Conservation (phyloP, 1,140 invertebrate species). For the Ladona fulva region DNA sequence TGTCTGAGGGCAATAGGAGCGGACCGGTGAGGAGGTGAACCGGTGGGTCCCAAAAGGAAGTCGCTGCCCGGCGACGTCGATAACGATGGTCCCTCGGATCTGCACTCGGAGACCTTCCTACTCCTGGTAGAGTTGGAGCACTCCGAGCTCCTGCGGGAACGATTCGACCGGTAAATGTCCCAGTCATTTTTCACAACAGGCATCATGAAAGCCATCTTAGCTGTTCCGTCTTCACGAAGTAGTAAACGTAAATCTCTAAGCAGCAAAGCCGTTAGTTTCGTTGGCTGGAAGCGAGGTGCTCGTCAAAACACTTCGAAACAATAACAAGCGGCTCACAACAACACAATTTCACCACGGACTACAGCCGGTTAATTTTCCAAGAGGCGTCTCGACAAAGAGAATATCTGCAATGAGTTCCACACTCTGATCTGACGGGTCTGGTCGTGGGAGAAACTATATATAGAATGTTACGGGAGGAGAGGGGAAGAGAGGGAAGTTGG, state of each 20-base stretch:
- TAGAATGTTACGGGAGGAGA: background rate
- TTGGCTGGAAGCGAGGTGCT: too few relatives aligned
- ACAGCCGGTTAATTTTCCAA: too few relatives aligned
- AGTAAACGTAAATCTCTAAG: too few relatives aligned
- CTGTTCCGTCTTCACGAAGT: conserved; percentile 13
- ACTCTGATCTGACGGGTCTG: background rate
- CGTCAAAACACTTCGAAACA: too few relatives aligned
- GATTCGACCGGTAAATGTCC: conserved; percentile 79
- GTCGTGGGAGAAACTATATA: background rate
- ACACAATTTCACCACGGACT: too few relatives aligned
- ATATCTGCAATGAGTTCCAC: background rate
- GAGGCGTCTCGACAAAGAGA: background rate
- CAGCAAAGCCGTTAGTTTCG: too few relatives aligned
- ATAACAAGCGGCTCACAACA: too few relatives aligned
- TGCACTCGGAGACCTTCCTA: conserved; percentile 69
- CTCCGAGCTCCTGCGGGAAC: conserved; percentile 61
- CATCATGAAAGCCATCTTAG: conserved; percentile 85
- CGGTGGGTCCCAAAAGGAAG: conserved; percentile 36
- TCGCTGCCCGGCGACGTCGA: conserved; percentile 62
- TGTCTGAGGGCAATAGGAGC: conserved; percentile 46
- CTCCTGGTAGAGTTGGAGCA: conserved; percentile 61
- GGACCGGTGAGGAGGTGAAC: conserved; percentile 51
- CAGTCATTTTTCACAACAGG: conserved; percentile 86
- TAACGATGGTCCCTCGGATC: conserved; percentile 61
- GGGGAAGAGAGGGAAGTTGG: background rate